Evolutionary conservation across 2,888 invertebrate species (phyloP).

Genomic region (Bombyx huttoni): DNA sequence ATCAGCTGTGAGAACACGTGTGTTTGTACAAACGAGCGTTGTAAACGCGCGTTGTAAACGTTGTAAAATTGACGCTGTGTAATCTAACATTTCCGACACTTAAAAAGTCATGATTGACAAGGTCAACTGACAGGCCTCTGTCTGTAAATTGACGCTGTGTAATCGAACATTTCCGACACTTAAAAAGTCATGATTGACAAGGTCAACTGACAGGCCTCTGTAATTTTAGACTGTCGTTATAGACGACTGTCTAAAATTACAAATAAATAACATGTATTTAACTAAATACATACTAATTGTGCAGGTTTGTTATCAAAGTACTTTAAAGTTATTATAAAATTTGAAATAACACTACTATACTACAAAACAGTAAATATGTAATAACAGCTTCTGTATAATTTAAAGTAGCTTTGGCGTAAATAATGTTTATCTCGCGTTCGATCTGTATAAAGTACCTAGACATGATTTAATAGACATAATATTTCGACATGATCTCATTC

Average conservation of each 20-base stretch:
- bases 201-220: not conserved
- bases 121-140: not conserved
- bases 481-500: constrained; percentile 15
- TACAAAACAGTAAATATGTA: not conserved
- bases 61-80: no score
- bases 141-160: no score
- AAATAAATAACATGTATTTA: not conserved
- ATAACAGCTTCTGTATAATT: no score
- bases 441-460: constrained; percentile 2
- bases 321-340: not conserved
- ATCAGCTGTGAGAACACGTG: constrained; percentile 31
- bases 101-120: not conserved
- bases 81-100: not conserved
- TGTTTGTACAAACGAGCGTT: constrained; percentile 21
- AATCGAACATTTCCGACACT: not conserved
- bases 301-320: not conserved
- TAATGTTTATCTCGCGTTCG: constrained; percentile 2
- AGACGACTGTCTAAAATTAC: no score
- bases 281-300: not conserved
- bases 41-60: constrained; percentile 1
- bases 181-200: not conserved
- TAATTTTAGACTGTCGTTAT: not conserved
- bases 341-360: not conserved
- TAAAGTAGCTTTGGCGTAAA: not conserved
- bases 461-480: not conserved